Evolutionary conservation across 2,888 invertebrate genomes (phyloP), one percentile per base, ranked within the genome.

Genomic region (Nemapogon koenigi): DNA sequence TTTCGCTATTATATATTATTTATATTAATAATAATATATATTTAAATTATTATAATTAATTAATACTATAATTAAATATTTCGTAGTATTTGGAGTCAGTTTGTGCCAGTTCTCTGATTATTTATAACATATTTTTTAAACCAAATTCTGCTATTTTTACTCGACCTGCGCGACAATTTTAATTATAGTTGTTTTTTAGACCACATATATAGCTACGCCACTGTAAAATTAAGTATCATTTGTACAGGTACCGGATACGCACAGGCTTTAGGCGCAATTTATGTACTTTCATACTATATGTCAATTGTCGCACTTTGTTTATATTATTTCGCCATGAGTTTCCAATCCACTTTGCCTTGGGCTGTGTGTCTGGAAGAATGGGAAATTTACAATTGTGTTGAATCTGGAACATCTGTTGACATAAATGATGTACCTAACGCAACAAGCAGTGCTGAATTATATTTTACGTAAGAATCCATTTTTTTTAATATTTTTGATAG

Each of bases 241-340:
- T 39, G 56, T 55, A 35, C 52, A 88, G 88, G 89, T 41, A 82
- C 88, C n/a, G 89, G 88, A 4, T 85, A 84, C 52, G 87, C 87
- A 0, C 87, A 88, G 53, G 76, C 84, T 2, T 56, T 87, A 1
- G 84, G 83, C 1, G 83, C 85, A 3, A 58, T 75, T 19, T 85
- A 83, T 46, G 86, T 91, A 1, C 81, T 88, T 1, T 85, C 89
- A 0, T 92, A 91, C 59, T 92, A 91, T 58, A 88, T 88, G 40
- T 86, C 88, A 0, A 68, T 91, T 36, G 85, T 91, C 68, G 88
- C 87, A 0, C 58, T 91, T 16, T 88, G 89, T 2, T 57, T 91
- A 2, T 90, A 84, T 59, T 92, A 91, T 62, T 68, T 91, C 48
- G 62, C 83, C 10, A 83, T 86, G 52, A 91, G 90, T 29, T 90